Evolutionary conservation across 2,113 vertebrate species (phyloP), one percentile per base, ranked within the genome.

Genomic region (Gallinago paraguaiae): DNA sequence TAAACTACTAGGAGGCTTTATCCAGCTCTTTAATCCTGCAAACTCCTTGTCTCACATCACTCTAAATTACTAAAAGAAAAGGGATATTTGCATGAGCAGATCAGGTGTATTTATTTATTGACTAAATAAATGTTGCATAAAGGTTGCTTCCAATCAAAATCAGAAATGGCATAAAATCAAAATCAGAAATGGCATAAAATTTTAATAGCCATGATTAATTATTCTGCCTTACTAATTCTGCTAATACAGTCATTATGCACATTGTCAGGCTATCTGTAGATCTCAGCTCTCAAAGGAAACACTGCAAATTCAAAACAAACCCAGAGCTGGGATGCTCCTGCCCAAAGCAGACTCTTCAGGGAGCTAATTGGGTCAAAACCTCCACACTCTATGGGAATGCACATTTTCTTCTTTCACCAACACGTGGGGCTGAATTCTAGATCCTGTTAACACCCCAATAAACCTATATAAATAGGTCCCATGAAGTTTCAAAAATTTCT

Each of bases 361-460:
- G 46, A 51, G 22, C n/a, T 53, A 2, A 33, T 7, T 27, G 33
- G 31, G 71, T 6, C 24, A 35, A 68, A 89, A 4, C 6, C 51
- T 45, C 8, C 61, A 10, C 25, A 1, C 31, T 25, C 35, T 30
- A 13, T 13, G 22, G 39, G 17, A 78, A 2, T 1, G 2, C 0
- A 7, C 39, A 5, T 2, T 77, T 39, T 50, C 30, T 39, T 2
- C n/a, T 41, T 28, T 4, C 30, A 45, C 35, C 35, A 28, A 31
- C 65, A 70, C 37, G 0, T 27, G 11, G 12, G 35, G 18, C 11
- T 23, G 59, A 74, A 65, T 33, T 39, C 35, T 13, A 81, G 19
- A 33, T 41, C 37, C 74, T 46, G 41, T 41, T 45, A 85, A 45
- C 18, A 54, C 25, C 41, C n/a, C 27, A 39, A 65, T 24, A 74